Evolutionary conservation across 2,888 invertebrate species (phyloP).

Genomic region (Temnothorax rugatulus): DNA sequence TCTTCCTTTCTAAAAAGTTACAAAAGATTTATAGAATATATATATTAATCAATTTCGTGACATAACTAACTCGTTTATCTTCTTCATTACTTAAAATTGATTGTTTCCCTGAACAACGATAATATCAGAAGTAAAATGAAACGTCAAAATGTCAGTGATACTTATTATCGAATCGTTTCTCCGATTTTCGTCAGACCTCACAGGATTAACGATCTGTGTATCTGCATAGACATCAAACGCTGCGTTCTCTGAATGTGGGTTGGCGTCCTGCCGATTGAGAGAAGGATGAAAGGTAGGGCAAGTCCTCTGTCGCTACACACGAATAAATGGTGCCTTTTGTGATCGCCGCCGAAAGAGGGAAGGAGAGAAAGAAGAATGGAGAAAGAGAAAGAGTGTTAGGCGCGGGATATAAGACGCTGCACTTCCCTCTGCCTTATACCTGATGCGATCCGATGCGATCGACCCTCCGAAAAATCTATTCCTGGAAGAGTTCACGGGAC

Average conservation of each 20-base stretch:
- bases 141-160: constrained; percentile 1
- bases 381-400: constrained; percentile 27
- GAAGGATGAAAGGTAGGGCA: constrained; percentile 50
- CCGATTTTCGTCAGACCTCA: constrained; percentile 11
- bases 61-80: not conserved
- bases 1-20: not conserved
- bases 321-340: constrained; percentile 75
- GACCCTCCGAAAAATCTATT: constrained; percentile 81
- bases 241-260: not conserved
- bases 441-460: constrained; percentile 68
- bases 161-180: not conserved
- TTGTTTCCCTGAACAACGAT: not conserved
- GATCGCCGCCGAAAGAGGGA: constrained; percentile 50
- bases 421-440: constrained; percentile 79
- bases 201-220: not conserved
- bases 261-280: constrained; percentile 66
- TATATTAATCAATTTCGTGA: not conserved
- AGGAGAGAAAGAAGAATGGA: not conserved
- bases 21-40: not conserved
- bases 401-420: constrained; percentile 13
- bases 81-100: not conserved
- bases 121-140: not conserved
- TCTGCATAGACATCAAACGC: constrained; percentile 31
- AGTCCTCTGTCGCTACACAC: constrained; percentile 65
- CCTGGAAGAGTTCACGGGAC: constrained; percentile 76